phyloP scores from a whole-genome alignment of 2,888 invertebrate species.

The Nomada lathburiana region DNA sequence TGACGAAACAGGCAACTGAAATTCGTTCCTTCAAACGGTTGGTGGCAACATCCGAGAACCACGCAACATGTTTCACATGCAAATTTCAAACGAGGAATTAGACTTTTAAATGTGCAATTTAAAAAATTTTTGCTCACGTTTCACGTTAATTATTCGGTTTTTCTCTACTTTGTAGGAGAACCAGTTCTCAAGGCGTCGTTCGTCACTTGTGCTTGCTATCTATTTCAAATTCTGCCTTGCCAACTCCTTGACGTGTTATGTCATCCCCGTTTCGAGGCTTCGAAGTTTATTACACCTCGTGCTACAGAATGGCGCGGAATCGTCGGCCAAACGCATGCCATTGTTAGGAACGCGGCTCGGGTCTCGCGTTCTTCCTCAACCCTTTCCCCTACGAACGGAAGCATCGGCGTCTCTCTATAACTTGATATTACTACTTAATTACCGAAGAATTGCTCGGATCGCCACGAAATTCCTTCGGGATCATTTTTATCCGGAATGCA shows the following conservation, averaged over 20 bases:
- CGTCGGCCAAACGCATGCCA: not conserved
- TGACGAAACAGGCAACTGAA: not conserved
- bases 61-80: not conserved
- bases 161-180: not conserved
- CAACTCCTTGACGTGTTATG: not conserved
- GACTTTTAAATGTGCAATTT: not conserved
- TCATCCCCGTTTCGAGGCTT: not conserved
- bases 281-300: not conserved
- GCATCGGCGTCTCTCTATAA: not conserved
- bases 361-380: not conserved
- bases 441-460: not conserved
- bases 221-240: not conserved
- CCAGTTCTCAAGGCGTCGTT: not conserved
- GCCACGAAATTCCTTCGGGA: slow-evolving; percentile 14
- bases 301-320: not conserved
- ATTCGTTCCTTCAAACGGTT: not conserved
- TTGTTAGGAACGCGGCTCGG: not conserved
- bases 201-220: not conserved
- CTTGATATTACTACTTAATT: slow-evolving; percentile 31
- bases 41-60: no score
- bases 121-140: not conserved
- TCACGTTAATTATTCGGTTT: not conserved
- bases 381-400: not conserved
- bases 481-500: slow-evolving; percentile 40
- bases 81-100: not conserved